Evolutionary conservation across 2,113 vertebrate genomes (phyloP).

Genomic region (Gambusia holbrooki): DNA sequence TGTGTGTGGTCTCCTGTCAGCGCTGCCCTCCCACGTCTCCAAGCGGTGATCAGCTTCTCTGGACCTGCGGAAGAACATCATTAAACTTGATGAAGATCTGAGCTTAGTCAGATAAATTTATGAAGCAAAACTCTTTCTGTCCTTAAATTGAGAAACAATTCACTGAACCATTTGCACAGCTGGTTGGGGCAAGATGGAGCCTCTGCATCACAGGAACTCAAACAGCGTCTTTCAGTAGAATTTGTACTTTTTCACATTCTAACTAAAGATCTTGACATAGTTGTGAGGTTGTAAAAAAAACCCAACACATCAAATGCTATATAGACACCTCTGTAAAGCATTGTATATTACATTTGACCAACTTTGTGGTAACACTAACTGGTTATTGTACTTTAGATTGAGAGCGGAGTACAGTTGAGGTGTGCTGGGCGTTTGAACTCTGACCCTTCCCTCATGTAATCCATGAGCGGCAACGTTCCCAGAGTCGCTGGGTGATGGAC

Average conservation of each 20-base stretch:
- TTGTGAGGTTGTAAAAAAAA: too few species aligned
- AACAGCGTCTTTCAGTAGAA: too few species aligned
- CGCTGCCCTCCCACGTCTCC: conserved; percentile 18
- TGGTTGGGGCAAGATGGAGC: too few species aligned
- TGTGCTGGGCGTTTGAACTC: conserved; percentile 68
- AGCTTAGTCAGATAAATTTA: not conserved
- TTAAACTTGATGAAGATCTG: not conserved
- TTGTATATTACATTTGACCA: too few species aligned
- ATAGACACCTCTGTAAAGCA: too few species aligned
- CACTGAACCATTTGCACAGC: too few species aligned
- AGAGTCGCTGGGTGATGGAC: conserved; percentile 29
- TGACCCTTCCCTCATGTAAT: conserved; percentile 16
- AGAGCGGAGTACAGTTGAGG: conserved; percentile 77
- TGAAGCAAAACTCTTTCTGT: not conserved
- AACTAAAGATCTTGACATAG: too few species aligned
- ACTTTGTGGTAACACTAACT: conserved; percentile 44
- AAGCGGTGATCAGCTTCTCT: conserved; percentile 9
- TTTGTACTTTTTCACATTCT: too few species aligned
- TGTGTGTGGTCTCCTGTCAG: not conserved
- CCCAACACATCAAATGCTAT: too few species aligned
- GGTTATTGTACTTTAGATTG: conserved; percentile 57
- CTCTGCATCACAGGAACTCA: too few species aligned
- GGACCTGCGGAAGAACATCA: conserved; percentile 32
- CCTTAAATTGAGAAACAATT: not conserved
- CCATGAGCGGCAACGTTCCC: conserved; percentile 6